These are phyloP conservation scores for Calyptommatus sinebrachiatus DNA, from an alignment of 2,113 vertebrate species.

Conservation along the genomic window DNA sequence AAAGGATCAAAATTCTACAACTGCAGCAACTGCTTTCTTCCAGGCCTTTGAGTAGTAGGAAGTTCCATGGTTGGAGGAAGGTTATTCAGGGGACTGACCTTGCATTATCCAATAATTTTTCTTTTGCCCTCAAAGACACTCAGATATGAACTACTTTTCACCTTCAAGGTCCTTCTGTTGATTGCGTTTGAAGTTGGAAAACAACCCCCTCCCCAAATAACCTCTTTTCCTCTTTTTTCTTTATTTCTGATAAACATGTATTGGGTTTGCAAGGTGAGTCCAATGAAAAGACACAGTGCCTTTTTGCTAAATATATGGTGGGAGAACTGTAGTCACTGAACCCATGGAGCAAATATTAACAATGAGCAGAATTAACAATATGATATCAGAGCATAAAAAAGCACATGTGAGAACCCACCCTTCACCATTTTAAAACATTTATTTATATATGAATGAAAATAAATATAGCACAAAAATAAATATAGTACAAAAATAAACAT, in stretches of 20 bases:
- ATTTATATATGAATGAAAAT: too few species aligned
- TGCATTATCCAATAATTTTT: background rate
- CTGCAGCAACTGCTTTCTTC: background rate
- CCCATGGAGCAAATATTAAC: too few species aligned
- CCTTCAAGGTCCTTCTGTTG: background rate
- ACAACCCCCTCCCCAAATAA: background rate
- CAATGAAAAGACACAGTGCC: background rate
- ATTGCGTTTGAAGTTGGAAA: background rate
- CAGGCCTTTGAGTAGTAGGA: background rate
- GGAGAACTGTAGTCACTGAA: too few species aligned
- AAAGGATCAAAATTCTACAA: conserved; percentile 42
- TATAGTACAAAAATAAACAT: too few species aligned
- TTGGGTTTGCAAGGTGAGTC: background rate
- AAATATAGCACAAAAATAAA: too few species aligned
- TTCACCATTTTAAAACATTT: too few species aligned
- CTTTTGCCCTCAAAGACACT: background rate
- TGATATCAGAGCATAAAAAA: too few species aligned
- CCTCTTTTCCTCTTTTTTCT: too few species aligned
- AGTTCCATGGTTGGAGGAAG: background rate
- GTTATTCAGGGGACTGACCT: conserved; percentile 3
- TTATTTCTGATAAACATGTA: too few species aligned
- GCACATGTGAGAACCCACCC: too few species aligned
- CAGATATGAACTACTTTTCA: background rate
- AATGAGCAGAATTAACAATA: too few species aligned
- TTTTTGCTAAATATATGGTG: too few species aligned